phyloP scores from a whole-genome alignment of 2,797 vertebrate species.

The Myotis planiceps region DNA sequence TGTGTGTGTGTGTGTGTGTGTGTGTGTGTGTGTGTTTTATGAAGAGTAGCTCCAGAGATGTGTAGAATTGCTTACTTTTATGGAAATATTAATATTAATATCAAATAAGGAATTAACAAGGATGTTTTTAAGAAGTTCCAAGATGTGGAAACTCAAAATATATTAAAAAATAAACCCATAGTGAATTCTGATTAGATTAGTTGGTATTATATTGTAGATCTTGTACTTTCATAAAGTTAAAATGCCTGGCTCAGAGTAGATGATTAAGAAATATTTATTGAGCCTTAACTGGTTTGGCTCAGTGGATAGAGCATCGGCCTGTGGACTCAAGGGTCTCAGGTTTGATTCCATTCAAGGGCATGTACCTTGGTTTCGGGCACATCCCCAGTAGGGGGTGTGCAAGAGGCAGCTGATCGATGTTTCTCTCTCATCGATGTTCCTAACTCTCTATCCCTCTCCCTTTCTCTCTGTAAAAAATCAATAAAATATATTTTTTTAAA shows the following conservation, averaged over 20 bases:
- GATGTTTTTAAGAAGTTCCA: neutral
- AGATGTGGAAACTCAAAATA: neutral
- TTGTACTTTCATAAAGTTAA: neutral
- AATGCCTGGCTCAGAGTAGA: neutral
- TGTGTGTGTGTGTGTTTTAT: neutral
- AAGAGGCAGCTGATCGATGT: too few relatives aligned
- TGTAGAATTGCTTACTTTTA: neutral
- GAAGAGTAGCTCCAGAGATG: neutral
- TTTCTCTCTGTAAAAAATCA: too few relatives aligned
- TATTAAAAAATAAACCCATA: neutral
- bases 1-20: neutral
- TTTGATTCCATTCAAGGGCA: too few relatives aligned
- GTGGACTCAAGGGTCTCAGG: too few relatives aligned
- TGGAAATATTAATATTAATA: slow-evolving; percentile 40
- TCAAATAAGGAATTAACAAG: slow-evolving; percentile 13
- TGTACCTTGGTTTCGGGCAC: too few relatives aligned
- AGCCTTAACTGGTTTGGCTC: neutral
- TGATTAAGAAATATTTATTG: slow-evolving; percentile 7
- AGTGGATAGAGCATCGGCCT: too few relatives aligned
- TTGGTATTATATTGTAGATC: neutral
- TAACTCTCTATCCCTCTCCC: too few relatives aligned
- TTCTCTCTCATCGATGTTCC: too few relatives aligned
- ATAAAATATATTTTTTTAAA: too few relatives aligned
- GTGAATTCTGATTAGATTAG: slow-evolving; percentile 23
- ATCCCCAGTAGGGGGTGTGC: too few relatives aligned